Evolutionary conservation across 2,113 vertebrate species (phyloP).

Genomic region (Cephalopterus ornatus): DNA sequence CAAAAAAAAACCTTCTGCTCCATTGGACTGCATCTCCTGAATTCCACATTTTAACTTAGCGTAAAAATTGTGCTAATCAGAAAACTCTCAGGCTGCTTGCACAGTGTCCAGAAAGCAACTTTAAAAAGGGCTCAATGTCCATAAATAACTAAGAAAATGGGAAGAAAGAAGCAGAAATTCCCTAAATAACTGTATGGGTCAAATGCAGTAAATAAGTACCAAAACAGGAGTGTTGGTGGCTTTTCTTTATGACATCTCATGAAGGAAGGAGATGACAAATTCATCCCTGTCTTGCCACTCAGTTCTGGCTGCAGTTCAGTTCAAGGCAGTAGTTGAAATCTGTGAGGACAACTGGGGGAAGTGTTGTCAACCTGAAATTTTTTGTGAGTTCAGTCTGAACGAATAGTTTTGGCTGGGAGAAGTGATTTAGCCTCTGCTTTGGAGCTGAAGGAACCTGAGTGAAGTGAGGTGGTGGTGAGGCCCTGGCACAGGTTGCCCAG

Average conservation of each 20-base stretch:
- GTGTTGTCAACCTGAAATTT: not conserved
- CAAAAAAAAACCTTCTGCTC: not conserved
- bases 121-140: not conserved
- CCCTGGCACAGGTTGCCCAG: not conserved
- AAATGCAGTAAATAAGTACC: not conserved
- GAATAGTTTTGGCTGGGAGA: not conserved
- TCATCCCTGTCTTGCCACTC: not conserved
- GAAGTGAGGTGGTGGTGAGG: not conserved
- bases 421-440: not conserved
- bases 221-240: not conserved
- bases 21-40: accelerated
- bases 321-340: not conserved
- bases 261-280: not conserved
- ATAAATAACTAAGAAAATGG: not conserved
- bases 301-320: not conserved
- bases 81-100: not conserved
- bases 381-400: not conserved
- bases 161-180: not conserved
- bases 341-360: not conserved
- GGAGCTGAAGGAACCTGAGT: not conserved
- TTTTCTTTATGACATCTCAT: not conserved
- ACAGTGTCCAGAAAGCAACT: not conserved
- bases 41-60: not conserved
- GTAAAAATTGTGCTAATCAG: not conserved
- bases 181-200: not conserved